These are phyloP conservation scores for Agonopterix arenella DNA, from an alignment of 2,888 invertebrate genomes.

Conservation along the genomic window DNA sequence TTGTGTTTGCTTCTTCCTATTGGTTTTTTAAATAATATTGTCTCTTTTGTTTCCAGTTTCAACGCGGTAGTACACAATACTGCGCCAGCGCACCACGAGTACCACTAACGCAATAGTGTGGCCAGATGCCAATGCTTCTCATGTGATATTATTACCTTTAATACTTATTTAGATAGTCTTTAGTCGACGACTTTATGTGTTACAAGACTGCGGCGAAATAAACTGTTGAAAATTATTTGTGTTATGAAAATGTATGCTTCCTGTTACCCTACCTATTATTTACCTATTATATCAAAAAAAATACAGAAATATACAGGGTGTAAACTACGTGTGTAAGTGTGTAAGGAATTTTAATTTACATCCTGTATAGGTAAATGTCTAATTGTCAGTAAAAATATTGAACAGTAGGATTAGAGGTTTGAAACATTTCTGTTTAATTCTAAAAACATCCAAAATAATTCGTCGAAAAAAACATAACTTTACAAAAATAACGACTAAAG, in stretches of 20 bases:
- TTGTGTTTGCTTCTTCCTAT: too few species aligned
- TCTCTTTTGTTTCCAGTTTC: slow-evolving; percentile 49
- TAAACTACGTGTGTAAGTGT: too few species aligned
- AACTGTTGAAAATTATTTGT: slow-evolving; percentile 51
- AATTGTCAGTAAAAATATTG: too few species aligned
- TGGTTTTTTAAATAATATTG: too few species aligned
- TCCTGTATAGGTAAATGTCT: too few species aligned
- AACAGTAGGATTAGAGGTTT: too few species aligned
- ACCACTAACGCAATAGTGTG: slow-evolving; percentile 34
- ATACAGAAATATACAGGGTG: too few species aligned
- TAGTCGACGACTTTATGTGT: slow-evolving; percentile 61
- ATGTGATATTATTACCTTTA: slow-evolving; percentile 73
- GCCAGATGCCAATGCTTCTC: slow-evolving; percentile 39
- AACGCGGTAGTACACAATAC: slow-evolving; percentile 74
- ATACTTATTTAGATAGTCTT: slow-evolving; percentile 67
- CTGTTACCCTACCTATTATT: background rate
- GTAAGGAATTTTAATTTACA: too few species aligned
- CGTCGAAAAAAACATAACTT: too few species aligned
- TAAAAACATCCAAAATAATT: too few species aligned
- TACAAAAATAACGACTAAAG: too few species aligned
- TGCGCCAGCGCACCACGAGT: slow-evolving; percentile 62
- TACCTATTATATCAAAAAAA: background rate
- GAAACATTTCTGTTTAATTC: too few species aligned
- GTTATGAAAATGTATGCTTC: background rate
- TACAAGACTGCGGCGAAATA: slow-evolving; percentile 76